Conservation (phyloP, 2,113 vertebrate genomes). For the Globicephala melas region DNA sequence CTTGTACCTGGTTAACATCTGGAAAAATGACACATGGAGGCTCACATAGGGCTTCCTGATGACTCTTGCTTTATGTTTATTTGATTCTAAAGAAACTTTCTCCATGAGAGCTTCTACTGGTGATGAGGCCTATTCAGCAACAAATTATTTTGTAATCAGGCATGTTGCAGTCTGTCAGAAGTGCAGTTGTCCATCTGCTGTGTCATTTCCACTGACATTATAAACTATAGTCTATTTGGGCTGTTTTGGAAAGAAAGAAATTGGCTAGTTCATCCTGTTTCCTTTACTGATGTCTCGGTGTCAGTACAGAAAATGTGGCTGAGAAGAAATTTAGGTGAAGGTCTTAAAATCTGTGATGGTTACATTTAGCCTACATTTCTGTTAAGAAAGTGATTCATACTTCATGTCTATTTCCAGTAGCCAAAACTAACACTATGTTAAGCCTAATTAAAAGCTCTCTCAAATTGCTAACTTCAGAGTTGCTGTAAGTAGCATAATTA, state of each 20-base stretch:
- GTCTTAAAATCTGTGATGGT: constrained; percentile 39
- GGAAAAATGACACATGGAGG: background rate
- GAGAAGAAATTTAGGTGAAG: constrained; percentile 35
- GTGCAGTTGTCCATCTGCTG: background rate
- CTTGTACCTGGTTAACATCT: background rate
- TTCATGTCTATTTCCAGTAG: constrained; percentile 31
- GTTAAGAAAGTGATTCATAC: constrained; percentile 48
- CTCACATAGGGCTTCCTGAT: background rate
- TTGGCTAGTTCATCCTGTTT: background rate
- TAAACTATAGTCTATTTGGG: background rate
- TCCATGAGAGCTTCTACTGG: background rate
- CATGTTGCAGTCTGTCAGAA: background rate
- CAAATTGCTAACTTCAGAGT: constrained; percentile 40
- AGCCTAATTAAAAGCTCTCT: constrained; percentile 25
- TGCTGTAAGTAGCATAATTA: constrained; percentile 36
- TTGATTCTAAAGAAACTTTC: constrained; percentile 30
- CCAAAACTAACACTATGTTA: constrained; percentile 41
- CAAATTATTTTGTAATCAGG: constrained; percentile 16
- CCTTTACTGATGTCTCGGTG: background rate
- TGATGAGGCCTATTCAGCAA: constrained; percentile 16
- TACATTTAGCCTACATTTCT: constrained; percentile 58
- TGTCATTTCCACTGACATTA: background rate
- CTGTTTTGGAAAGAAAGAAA: constrained; percentile 23
- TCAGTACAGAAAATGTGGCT: constrained; percentile 27
- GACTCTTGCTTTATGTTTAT: background rate